Conservation (phyloP, 2,113 vertebrate genomes). For the Pygoscelis adeliae region DNA sequence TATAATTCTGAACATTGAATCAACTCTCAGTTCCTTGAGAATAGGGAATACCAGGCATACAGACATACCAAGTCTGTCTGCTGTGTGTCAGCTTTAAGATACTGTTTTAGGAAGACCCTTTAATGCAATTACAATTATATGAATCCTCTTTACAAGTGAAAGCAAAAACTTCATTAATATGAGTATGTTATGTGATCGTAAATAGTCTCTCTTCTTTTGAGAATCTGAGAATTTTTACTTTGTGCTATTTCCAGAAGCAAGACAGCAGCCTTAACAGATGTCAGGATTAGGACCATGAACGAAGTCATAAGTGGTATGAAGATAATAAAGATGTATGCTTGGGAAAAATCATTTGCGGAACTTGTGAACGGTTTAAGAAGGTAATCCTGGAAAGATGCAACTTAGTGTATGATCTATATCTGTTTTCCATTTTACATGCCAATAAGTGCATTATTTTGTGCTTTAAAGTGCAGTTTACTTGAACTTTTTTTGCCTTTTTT, state of each 20-base stretch:
- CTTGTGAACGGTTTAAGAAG: constrained; percentile 85
- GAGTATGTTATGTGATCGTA: neutral
- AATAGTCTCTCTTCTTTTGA: neutral
- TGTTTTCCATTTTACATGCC: neutral
- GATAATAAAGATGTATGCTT: constrained; percentile 99
- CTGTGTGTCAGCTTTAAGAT: neutral
- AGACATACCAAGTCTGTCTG: neutral
- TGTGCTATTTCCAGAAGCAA: constrained; percentile 78
- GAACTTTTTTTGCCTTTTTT: neutral
- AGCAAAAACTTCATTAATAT: neutral
- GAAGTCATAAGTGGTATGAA: constrained; percentile 94
- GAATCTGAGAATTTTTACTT: neutral
- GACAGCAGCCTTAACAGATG: constrained; percentile 86
- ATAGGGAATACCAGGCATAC: neutral
- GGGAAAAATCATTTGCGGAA: constrained; percentile 91
- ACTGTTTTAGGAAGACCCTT: neutral
- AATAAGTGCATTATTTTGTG: neutral
- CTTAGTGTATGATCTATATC: neutral
- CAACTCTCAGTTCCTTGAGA: neutral
- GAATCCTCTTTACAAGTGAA: neutral
- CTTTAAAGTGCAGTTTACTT: neutral
- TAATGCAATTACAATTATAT: neutral
- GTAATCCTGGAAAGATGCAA: constrained; percentile 71
- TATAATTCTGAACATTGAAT: neutral
- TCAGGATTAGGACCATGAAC: constrained; percentile 93